These are phyloP conservation scores for Pseudomyrmex pallidus DNA, from an alignment of 1,140 invertebrate genomes.

Conservation along the genomic window DNA sequence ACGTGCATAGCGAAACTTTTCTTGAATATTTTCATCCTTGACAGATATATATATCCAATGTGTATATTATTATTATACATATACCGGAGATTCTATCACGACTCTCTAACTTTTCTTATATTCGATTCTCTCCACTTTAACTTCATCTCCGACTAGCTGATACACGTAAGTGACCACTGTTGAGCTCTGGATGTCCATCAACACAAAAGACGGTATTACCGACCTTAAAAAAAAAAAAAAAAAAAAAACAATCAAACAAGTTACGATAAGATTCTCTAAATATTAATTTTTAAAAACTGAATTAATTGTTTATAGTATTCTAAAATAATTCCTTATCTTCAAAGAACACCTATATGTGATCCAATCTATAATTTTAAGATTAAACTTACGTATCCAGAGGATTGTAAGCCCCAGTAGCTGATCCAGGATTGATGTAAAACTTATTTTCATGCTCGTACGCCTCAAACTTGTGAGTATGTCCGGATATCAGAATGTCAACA, in stretches of 20 bases:
- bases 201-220: conserved; percentile 97
- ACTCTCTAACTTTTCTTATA: conserved; percentile 93
- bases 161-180: conserved; percentile 99
- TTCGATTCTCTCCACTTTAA: conserved; percentile 99
- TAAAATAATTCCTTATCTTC: neutral
- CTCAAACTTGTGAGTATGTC: conserved; percentile 99
- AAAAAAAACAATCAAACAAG: neutral
- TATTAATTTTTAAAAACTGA: neutral
- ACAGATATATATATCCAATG: too few species aligned
- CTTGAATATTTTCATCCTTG: neutral
- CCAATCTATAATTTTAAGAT: too few species aligned
- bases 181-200: conserved; percentile 99
- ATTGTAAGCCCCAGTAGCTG: conserved; percentile 98
- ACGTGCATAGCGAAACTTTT: neutral
- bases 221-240: conserved; percentile 87
- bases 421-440: conserved; percentile 99
- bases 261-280: neutral
- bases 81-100: neutral
- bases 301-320: neutral
- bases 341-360: neutral
- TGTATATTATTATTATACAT: neutral
- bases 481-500: conserved; percentile 99
- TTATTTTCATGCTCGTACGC: conserved; percentile 99
- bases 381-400: conserved; percentile 93
- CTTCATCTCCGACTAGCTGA: conserved; percentile 98